Conservation (phyloP, 2,113 vertebrate species). For the Poeciliopsis occidentalis region DNA sequence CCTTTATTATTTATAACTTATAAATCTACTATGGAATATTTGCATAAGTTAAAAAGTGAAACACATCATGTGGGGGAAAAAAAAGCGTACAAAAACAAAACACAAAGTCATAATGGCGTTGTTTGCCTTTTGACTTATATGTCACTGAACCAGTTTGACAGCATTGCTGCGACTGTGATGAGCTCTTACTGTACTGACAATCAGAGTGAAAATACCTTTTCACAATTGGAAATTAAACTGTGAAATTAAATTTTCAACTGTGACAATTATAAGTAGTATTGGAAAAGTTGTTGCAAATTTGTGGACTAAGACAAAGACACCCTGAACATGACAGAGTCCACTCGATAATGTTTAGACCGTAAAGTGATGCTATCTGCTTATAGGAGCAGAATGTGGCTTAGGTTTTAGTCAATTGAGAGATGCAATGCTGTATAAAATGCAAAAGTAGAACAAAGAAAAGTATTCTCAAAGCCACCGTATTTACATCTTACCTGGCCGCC, state of each 20-base stretch:
- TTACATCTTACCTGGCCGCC: slow-evolving; percentile 9
- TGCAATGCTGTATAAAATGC: rapidly evolving
- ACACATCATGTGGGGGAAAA: neutral
- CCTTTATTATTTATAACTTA: neutral
- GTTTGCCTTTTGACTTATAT: neutral
- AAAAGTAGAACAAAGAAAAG: neutral
- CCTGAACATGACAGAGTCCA: neutral
- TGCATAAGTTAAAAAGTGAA: neutral
- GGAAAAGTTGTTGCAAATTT: neutral
- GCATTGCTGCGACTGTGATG: slow-evolving; percentile 23
- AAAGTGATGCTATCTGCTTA: neutral
- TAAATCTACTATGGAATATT: neutral
- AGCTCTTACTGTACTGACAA: slow-evolving; percentile 5
- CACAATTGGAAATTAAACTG: rapidly evolving
- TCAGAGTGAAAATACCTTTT: neutral
- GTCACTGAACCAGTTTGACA: slow-evolving; percentile 55
- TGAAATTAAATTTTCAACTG: no score
- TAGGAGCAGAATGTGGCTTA: no score
- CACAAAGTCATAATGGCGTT: neutral
- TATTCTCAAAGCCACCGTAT: neutral
- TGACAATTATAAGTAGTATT: neutral
- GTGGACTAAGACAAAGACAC: neutral
- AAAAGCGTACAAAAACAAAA: neutral
- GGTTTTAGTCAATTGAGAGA: neutral
- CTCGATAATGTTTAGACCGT: neutral